Evolutionary conservation across 2,113 vertebrate species (phyloP).

Genomic region (Vimba vimba): DNA sequence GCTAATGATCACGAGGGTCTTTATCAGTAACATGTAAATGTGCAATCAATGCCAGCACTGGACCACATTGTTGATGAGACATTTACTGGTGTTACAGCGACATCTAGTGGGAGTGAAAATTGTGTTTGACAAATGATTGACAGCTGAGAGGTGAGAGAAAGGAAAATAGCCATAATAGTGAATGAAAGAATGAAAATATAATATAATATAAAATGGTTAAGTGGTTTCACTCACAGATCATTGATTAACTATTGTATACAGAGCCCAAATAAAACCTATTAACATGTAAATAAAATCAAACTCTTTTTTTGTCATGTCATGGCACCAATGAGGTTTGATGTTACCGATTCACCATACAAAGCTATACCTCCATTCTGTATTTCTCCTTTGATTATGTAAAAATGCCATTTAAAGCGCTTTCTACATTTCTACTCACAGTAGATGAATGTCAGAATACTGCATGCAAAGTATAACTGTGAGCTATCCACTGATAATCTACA

Average conservation of each 20-base stretch:
- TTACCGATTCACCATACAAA: background rate
- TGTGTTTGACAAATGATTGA: background rate
- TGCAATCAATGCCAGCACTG: background rate
- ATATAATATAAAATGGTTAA: background rate
- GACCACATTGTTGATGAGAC: background rate
- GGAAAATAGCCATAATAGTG: background rate
- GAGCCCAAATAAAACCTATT: background rate
- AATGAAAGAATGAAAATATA: background rate
- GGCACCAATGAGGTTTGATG: background rate
- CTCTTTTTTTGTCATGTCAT: background rate
- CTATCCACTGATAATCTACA: background rate
- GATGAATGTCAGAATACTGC: background rate
- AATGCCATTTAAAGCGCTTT: background rate
- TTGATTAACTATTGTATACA: background rate
- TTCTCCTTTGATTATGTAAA: background rate
- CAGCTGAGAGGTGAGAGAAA: background rate
- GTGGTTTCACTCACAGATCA: background rate
- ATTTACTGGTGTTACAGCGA: slow-evolving; percentile 31
- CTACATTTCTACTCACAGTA: background rate
- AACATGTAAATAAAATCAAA: background rate
- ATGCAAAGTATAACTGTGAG: background rate
- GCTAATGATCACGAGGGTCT: slow-evolving; percentile 6
- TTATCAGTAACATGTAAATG: background rate
- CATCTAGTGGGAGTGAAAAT: slow-evolving; percentile 31
- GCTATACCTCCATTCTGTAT: background rate